Evolutionary conservation across 2,888 invertebrate species (phyloP).

Genomic region (Lepetodrilus schrolli): DNA sequence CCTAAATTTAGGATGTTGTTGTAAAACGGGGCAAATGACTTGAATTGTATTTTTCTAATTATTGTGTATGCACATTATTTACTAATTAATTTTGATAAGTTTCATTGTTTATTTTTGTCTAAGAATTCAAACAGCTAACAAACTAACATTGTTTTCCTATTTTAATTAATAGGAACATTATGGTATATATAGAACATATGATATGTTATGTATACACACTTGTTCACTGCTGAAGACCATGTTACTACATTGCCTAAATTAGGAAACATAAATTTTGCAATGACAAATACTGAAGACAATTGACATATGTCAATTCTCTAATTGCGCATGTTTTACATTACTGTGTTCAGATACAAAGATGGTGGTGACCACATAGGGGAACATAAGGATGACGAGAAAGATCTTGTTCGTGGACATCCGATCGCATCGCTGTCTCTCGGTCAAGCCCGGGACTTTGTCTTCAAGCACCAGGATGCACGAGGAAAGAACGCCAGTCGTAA

Average conservation of each 20-base stretch:
- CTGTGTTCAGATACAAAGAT: slow-evolving; percentile 79
- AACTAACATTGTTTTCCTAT: too few species aligned
- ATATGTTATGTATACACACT: too few species aligned
- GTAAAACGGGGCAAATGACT: too few species aligned
- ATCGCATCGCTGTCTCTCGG: slow-evolving; percentile 84
- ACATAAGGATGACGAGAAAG: slow-evolving; percentile 83
- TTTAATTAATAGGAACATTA: too few species aligned
- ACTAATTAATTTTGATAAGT: too few species aligned
- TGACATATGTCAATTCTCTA: neutral
- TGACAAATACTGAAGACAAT: neutral
- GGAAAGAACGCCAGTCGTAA: slow-evolving; percentile 72
- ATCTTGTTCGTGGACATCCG: slow-evolving; percentile 80
- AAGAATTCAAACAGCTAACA: too few species aligned
- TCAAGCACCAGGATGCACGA: slow-evolving; percentile 78
- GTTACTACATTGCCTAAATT: neutral
- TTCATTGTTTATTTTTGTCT: too few species aligned
- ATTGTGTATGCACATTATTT: too few species aligned
- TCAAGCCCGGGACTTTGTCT: slow-evolving; percentile 80
- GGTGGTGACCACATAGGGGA: slow-evolving; percentile 84
- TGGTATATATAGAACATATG: too few species aligned
- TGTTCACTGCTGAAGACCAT: neutral
- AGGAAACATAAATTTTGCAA: neutral
- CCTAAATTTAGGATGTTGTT: too few species aligned
- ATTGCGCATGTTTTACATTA: neutral
- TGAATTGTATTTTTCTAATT: too few species aligned